These are phyloP conservation scores for Temnothorax ravouxi DNA, from an alignment of 2,888 invertebrate genomes.

Conservation along the genomic window DNA sequence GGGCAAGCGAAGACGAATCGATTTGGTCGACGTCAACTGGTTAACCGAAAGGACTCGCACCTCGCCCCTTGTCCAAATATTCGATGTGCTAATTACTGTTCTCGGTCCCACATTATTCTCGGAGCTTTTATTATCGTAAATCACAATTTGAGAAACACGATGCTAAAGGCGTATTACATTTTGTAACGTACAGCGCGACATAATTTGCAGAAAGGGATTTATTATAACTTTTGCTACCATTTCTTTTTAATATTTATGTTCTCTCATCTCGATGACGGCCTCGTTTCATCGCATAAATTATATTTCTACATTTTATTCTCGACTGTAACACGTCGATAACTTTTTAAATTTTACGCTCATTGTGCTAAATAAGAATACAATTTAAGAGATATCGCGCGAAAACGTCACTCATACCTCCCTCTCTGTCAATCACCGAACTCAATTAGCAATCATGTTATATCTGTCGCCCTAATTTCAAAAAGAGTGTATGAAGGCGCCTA, in stretches of 20 bases:
- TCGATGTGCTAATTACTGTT: slow-evolving; percentile 37
- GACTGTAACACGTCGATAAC: background rate
- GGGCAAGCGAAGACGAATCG: slow-evolving; percentile 54
- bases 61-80: slow-evolving; percentile 21
- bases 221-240: background rate
- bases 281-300: background rate
- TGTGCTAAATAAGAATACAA: background rate
- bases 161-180: background rate
- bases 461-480: slow-evolving; percentile 12
- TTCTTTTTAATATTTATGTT: background rate
- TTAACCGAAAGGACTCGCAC: background rate
- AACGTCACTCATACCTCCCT: slow-evolving; percentile 52
- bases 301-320: slow-evolving; percentile 9
- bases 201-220: background rate
- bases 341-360: slow-evolving; percentile 24
- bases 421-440: slow-evolving; percentile 41
- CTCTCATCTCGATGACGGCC: background rate
- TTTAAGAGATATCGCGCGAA: slow-evolving; percentile 14
- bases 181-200: background rate
- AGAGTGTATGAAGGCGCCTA: background rate
- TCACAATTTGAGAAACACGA: background rate
- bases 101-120: background rate
- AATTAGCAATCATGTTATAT: slow-evolving; percentile 46
- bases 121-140: no score
- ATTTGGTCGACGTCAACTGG: slow-evolving; percentile 39